Conservation (phyloP, 1,140 invertebrate genomes). For the Varroa destructor region DNA sequence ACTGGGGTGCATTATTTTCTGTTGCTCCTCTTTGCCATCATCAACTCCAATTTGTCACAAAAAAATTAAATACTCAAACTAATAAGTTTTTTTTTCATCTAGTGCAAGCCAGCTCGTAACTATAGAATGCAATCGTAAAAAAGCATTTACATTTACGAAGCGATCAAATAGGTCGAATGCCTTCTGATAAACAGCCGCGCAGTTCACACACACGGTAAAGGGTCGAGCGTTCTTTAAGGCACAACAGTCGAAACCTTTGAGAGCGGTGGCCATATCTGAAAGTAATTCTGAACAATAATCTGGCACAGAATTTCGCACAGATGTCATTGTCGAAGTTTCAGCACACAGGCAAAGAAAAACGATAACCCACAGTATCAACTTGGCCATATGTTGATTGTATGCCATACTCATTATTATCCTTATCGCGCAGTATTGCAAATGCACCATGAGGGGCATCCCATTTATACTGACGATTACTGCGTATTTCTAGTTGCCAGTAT, state of each 20-base stretch:
- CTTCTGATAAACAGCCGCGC: background rate
- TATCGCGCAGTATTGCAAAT: no score
- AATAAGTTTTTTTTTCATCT: background rate
- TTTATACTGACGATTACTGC: no score
- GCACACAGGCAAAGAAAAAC: background rate
- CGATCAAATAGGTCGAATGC: background rate
- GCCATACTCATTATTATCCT: no score
- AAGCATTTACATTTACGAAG: background rate
- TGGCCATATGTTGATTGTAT: no score
- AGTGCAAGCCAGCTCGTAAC: background rate
- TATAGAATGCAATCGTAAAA: background rate
- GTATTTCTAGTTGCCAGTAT: no score
- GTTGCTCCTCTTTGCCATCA: no score
- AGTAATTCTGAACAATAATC: background rate
- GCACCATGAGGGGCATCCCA: no score
- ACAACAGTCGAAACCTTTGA: constrained; percentile 7
- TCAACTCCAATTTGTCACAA: background rate
- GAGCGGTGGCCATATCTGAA: background rate
- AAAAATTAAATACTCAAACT: background rate
- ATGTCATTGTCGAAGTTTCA: background rate
- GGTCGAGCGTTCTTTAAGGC: constrained; percentile 3
- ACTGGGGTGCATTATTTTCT: no score
- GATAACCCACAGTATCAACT: no score
- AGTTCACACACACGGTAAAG: background rate
- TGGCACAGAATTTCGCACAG: background rate